Percentiles rank a stretch among this genome's conserved stretches.
Evolutionary conservation across 1,140 invertebrate genomes (phyloP).

Genomic region (Drosophila burlai): DNA sequence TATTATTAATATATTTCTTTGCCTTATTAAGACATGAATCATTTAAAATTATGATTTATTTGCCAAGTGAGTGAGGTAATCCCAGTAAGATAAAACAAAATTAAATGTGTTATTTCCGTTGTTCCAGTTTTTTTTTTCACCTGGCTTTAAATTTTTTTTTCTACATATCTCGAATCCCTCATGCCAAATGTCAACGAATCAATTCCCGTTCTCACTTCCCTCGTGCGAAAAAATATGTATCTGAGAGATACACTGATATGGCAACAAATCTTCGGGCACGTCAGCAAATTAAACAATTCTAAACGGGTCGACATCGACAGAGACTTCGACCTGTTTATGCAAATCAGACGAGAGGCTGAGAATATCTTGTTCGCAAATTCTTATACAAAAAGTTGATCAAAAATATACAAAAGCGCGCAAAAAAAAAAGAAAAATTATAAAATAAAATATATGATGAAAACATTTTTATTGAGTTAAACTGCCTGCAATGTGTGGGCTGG

Average conservation of each 20-base stretch:
- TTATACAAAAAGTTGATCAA: conserved; percentile 60
- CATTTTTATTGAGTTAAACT: conserved; percentile 56
- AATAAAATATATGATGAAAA: conserved; percentile 29
- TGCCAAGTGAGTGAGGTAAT: not conserved
- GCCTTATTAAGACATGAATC: not conserved
- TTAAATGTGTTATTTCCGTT: not conserved
- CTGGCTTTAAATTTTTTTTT: not conserved
- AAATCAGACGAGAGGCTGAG: conserved; percentile 36
- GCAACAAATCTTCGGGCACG: conserved; percentile 40
- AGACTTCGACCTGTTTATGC: conserved; percentile 57
- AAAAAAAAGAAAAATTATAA: not conserved
- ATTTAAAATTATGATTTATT: conserved; percentile 1
- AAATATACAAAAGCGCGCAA: conserved; percentile 37
- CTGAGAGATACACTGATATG: conserved; percentile 27
- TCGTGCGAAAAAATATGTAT: conserved; percentile 22
- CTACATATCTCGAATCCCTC: not conserved
- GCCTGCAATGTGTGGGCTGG: conserved; percentile 46
- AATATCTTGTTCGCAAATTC: conserved; percentile 44
- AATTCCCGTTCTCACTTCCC: conserved; percentile 26
- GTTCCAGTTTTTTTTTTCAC: conserved; percentile 2
- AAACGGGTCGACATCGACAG: conserved; percentile 48
- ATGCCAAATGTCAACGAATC: conserved; percentile 52
- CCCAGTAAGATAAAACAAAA: not conserved
- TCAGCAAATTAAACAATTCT: conserved; percentile 52
- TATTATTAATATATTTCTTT: not conserved